phyloP scores from a whole-genome alignment of 2,797 vertebrate genomes.

The Ctenopoma multispine region DNA sequence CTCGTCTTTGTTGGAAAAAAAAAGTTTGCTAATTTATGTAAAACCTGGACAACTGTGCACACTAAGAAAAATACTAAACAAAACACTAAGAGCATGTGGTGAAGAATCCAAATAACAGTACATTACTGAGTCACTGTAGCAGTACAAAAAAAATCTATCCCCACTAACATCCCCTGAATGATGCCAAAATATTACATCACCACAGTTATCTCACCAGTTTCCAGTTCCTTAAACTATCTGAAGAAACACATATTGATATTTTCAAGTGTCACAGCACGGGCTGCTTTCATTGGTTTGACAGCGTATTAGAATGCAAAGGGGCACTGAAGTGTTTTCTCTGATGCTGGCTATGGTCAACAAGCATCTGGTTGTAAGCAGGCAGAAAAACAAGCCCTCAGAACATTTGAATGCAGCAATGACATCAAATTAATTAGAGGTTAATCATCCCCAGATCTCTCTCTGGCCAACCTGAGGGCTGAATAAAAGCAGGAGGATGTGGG shows the following conservation, averaged over 20 bases:
- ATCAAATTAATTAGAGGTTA: constrained; percentile 77
- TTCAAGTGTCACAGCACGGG: constrained; percentile 60
- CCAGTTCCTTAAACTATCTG: constrained; percentile 29
- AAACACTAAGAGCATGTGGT: constrained; percentile 7
- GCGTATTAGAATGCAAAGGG: constrained; percentile 45
- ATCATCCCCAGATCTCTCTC: constrained; percentile 65
- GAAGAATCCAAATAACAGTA: constrained; percentile 5
- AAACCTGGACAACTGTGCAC: too few species aligned
- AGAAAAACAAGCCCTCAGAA: constrained; percentile 58
- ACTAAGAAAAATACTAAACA: constrained; percentile 2
- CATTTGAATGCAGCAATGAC: constrained; percentile 47
- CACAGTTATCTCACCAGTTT: constrained; percentile 53
- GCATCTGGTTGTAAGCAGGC: constrained; percentile 74
- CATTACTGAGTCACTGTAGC: constrained; percentile 17
- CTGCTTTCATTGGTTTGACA: constrained; percentile 60
- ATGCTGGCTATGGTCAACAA: constrained; percentile 55
- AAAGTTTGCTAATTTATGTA: too few species aligned
- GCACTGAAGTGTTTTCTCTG: constrained; percentile 47
- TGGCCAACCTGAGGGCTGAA: constrained; percentile 41
- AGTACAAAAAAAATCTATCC: background rate
- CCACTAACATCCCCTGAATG: constrained; percentile 7
- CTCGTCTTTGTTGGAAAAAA: too few species aligned
- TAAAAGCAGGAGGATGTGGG: constrained; percentile 42
- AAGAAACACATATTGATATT: constrained; percentile 50
- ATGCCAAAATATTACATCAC: constrained; percentile 51